These are phyloP conservation scores for Oxystoma pomonae DNA, from an alignment of 2,888 invertebrate genomes.

Conservation along the genomic window DNA sequence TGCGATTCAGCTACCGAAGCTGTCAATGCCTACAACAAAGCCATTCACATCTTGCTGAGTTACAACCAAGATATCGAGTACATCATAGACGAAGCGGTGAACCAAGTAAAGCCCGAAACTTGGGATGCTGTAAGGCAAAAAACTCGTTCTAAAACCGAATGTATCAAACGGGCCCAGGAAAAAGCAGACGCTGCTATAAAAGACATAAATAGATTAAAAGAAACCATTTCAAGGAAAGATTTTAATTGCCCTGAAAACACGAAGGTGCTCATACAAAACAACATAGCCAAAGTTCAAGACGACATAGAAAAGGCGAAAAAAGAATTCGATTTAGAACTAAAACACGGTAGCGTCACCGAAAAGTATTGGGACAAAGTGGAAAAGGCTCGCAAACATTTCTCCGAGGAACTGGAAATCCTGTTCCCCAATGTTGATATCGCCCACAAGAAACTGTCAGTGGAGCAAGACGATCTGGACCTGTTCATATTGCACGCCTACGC, in stretches of 20 bases:
- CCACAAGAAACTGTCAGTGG: constrained; percentile 59
- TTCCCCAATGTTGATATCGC: constrained; percentile 68
- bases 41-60: constrained; percentile 55
- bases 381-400: constrained; percentile 56
- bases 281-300: constrained; percentile 51
- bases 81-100: constrained; percentile 59
- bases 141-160: constrained; percentile 54
- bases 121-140: constrained; percentile 58
- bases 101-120: constrained; percentile 54
- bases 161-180: constrained; percentile 55
- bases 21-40: constrained; percentile 63
- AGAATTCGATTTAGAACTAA: constrained; percentile 54
- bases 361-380: constrained; percentile 80
- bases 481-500: constrained; percentile 76
- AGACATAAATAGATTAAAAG: constrained; percentile 46
- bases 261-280: constrained; percentile 52
- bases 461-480: constrained; percentile 67
- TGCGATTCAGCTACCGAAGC: constrained; percentile 58
- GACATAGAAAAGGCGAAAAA: constrained; percentile 60
- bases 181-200: constrained; percentile 48
- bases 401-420: constrained; percentile 64
- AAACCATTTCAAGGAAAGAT: constrained; percentile 43
- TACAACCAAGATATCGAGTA: constrained; percentile 55
- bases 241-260: constrained; percentile 46
- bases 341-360: constrained; percentile 62